These are phyloP conservation scores for Dicrostonyx torquatus DNA, from an alignment of 2,797 vertebrate species.

Conservation along the genomic window DNA sequence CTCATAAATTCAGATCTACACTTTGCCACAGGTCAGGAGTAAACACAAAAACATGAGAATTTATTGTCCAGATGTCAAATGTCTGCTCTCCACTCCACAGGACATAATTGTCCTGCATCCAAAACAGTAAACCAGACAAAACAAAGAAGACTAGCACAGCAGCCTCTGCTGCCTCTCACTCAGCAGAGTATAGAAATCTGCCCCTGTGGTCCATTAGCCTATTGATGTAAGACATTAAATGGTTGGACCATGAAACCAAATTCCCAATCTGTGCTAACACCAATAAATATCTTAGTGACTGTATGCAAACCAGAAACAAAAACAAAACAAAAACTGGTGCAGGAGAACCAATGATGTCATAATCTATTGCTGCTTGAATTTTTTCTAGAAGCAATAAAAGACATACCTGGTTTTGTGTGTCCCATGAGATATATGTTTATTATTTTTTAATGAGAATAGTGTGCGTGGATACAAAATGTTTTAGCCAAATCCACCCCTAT, in stretches of 20 bases:
- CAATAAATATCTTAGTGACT: background rate
- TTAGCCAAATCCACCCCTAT: background rate
- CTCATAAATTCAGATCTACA: slow-evolving; percentile 34
- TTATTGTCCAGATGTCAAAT: background rate
- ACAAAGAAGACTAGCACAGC: slow-evolving; percentile 47
- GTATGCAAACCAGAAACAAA: slow-evolving; percentile 15
- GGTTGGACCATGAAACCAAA: slow-evolving; percentile 47
- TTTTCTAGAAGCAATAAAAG: background rate
- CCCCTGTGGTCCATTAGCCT: slow-evolving; percentile 36
- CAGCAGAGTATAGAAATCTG: slow-evolving; percentile 9
- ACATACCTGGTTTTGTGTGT: background rate
- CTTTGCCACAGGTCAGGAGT: background rate
- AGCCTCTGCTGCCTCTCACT: background rate
- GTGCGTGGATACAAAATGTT: background rate
- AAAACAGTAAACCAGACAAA: slow-evolving; percentile 62
- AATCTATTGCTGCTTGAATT: background rate
- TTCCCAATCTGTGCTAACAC: slow-evolving; percentile 8
- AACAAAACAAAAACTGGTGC: background rate
- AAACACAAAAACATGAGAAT: slow-evolving; percentile 22
- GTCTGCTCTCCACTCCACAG: background rate
- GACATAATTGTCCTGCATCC: slow-evolving; percentile 28
- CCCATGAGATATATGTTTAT: background rate
- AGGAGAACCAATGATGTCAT: background rate
- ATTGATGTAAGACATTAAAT: slow-evolving; percentile 54
- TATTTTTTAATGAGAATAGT: background rate